Evolutionary conservation across 1,140 invertebrate species (phyloP), one percentile per base, ranked within the genome.

Genomic region (Phymorhynchus buccinoides): DNA sequence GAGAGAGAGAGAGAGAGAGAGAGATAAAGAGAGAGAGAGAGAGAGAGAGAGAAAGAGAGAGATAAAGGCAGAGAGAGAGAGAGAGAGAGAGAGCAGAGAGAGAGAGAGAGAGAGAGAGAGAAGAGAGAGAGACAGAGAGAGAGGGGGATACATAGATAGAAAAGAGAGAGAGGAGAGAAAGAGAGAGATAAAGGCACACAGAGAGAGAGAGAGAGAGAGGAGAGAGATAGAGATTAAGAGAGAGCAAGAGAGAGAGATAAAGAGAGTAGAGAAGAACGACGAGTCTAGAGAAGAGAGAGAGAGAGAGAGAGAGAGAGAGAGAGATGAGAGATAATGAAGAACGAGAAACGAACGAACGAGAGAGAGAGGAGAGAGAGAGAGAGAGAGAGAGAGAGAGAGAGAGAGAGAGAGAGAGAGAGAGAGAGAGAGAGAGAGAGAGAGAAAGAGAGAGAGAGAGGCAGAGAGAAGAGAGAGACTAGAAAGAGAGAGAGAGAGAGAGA

Each of bases 341-440:
- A n/a, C n/a, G n/a, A n/a, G n/a, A n/a, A n/a, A n/a, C n/a, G n/a
- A n/a, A n/a, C n/a, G n/a, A n/a, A n/a, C n/a, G n/a, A n/a, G n/a
- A n/a, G n/a, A n/a, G n/a, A n/a, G n/a, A n/a, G n/a, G n/a, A n/a
- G n/a, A n/a, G n/a, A n/a, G n/a, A n/a, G n/a, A n/a, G n/a, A n/a
- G n/a, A n/a, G n/a, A n/a, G n/a, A n/a, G n/a, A n/a, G 68, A 73
- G 68, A 73, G 68, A 73, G 68, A 73, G 68, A 73, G 68, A 73
- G 68, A 27, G 68, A 73, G 27, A 73, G 6, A 73, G 68, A 73
- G 27, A 73, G n/a, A 73, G 68, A 73, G n/a, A 73, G 68, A 73
- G n/a, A 27, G 68, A 27, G n/a, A 73, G 6, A 73, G 6, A 73
- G 6, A 73, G n/a, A 73, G 68, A 73, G 68, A 73, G 6, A 73